A percentile compares a stretch with the other conserved stretches of the same genome.
phyloP scores from a whole-genome alignment of 2,888 invertebrate genomes.

The Ametastegia equiseti region DNA sequence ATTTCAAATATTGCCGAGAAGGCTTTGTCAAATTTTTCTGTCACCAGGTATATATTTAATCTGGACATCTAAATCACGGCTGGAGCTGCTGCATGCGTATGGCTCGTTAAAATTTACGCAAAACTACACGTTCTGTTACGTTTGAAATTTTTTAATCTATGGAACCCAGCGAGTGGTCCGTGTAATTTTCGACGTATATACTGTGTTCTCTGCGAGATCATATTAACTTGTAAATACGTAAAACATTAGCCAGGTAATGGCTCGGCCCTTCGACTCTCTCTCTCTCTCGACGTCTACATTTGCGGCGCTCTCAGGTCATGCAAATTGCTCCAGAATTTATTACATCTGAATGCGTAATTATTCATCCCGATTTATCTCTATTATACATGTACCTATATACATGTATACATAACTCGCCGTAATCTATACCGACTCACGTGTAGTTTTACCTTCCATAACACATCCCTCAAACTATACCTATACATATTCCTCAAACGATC shows the following conservation, averaged over 20 bases:
- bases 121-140: background rate
- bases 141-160: conserved; percentile 24
- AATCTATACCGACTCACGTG: background rate
- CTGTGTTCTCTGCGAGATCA: background rate
- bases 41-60: background rate
- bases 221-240: conserved; percentile 44
- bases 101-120: background rate
- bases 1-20: background rate
- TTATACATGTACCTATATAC: conserved; percentile 49
- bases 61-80: background rate
- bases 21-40: background rate
- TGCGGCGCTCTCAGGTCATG: conserved; percentile 51
- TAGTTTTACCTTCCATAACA: no score
- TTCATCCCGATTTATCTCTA: conserved; percentile 62
- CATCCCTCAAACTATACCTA: background rate
- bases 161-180: conserved; percentile 46
- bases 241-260: conserved; percentile 19
- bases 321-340: conserved; percentile 66
- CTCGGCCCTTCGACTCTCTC: background rate
- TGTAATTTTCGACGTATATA: conserved; percentile 34
- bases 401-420: background rate
- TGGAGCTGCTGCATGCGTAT: background rate
- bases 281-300: conserved; percentile 31
- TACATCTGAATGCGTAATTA: conserved; percentile 64
- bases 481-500: background rate